phyloP scores from a whole-genome alignment of 1,140 invertebrate species.

The Drosophila leontia region DNA sequence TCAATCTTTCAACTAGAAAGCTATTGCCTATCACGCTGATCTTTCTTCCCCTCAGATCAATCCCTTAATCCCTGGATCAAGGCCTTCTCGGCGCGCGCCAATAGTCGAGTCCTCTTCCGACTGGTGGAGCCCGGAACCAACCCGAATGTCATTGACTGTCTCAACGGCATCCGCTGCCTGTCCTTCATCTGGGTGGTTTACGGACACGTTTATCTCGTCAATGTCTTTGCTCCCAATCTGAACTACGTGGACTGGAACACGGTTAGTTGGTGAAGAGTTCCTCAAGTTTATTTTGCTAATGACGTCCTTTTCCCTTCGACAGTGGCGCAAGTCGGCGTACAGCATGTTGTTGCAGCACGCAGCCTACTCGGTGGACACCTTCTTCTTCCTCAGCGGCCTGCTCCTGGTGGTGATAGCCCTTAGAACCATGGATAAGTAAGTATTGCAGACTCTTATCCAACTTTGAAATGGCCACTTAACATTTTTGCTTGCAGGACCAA shows the following conservation, averaged over 20 bases:
- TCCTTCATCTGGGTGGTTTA: constrained; percentile 89
- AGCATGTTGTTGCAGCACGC: constrained; percentile 86
- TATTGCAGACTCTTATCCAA: constrained; percentile 37
- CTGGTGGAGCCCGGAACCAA: constrained; percentile 34
- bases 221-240: constrained; percentile 53
- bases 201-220: constrained; percentile 86
- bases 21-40: background rate
- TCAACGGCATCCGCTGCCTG: constrained; percentile 87
- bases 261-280: constrained; percentile 13
- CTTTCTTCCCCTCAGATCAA: constrained; percentile 7
- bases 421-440: constrained; percentile 87
- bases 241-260: constrained; percentile 26
- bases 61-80: constrained; percentile 35
- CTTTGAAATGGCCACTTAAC: background rate
- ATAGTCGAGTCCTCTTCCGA: constrained; percentile 47
- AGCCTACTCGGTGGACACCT: constrained; percentile 94
- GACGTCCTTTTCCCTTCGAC: background rate
- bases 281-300: background rate
- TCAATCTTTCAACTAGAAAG: rapidly evolving
- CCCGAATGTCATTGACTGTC: constrained; percentile 82
- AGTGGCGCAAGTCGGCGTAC: constrained; percentile 84
- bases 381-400: constrained; percentile 92
- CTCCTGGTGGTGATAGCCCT: constrained; percentile 88
- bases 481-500: constrained; percentile 21
- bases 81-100: constrained; percentile 56